Base-by-base conservation (phyloP, 1,140 invertebrate species). In the Drosophila burlai region DNA sequence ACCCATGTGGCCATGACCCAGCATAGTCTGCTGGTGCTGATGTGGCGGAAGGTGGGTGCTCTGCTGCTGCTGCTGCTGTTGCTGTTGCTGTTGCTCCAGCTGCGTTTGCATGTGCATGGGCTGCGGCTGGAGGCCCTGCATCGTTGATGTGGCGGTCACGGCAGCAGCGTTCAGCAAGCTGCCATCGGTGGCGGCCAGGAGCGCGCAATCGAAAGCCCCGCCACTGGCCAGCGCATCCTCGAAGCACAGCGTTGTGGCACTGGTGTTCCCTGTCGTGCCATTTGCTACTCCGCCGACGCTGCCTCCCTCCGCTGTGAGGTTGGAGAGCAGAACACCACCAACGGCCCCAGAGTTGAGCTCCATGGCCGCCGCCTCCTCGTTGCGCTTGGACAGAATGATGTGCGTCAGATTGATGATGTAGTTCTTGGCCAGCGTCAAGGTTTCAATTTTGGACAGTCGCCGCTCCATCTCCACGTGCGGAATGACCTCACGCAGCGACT, bases 321-420 rank as follows among this genome's bases (percentile, higher is more conserved):
- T 80, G n/a, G 84, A 75, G 1, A 87, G 81, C 46, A 91, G 43
- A 0, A 79, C 85, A 9, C 89, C 89, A 10, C 84, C 84, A 3
- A 90, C 85, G 13, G 75, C 82, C 2, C 82, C 91, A 11, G 82
- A 89, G 46, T 91, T 92, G 0, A 92, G 78, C 57, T 92, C 91
- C 80, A 92, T 76, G 42, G 87, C 91, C 1, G 91, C 91, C 1
- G 91, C 83, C 59, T 93, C 93, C 50, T 93, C 93, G 36, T 93
- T 93, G 5, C 93, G 85, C 73, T 93, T 93, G 24, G 93, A 90
- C 62, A 94, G 94, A 92, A 98, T 97, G 69, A 97, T 96, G 93
- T 97, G 97, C 54, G 97, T 97, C 75, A 98, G 94, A 31, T 97
- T 97, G 95, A 97, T 97, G 91, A 98, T 98, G 93, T 98, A 98